These are phyloP conservation scores for Apotomis capreana DNA, from an alignment of 2,888 invertebrate genomes.

Conservation along the genomic window DNA sequence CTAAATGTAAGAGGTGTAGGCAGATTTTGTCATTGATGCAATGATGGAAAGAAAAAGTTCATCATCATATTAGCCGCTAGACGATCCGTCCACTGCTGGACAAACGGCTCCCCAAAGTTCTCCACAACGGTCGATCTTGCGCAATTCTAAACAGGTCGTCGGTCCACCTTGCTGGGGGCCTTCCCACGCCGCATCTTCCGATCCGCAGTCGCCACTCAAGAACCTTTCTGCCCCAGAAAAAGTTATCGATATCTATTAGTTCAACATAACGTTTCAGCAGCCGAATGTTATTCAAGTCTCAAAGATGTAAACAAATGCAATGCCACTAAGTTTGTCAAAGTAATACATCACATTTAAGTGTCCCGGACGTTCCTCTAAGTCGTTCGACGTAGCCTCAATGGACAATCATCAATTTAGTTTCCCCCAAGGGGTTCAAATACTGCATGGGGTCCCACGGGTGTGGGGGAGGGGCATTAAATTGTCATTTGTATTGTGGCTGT, in stretches of 20 bases:
- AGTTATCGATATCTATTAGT: not conserved
- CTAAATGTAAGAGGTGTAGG: too few species aligned
- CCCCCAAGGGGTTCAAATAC: conserved; percentile 36
- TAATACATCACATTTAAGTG: conserved; percentile 38
- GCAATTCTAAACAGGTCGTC: too few species aligned
- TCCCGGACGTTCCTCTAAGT: conserved; percentile 35
- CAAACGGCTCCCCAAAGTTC: too few species aligned
- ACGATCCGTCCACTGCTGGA: too few species aligned
- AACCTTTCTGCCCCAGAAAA: too few species aligned
- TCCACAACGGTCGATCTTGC: too few species aligned
- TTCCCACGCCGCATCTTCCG: too few species aligned
- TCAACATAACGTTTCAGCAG: not conserved
- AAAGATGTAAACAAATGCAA: not conserved
- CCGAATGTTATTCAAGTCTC: not conserved
- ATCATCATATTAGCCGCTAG: too few species aligned
- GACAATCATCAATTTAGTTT: conserved; percentile 41
- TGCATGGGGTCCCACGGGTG: conserved; percentile 36
- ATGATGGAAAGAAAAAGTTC: too few species aligned
- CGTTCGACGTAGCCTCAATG: conserved; percentile 33
- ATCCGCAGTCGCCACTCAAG: too few species aligned
- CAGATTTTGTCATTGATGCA: too few species aligned
- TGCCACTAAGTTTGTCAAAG: conserved; percentile 11
- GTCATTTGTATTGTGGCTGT: conserved; percentile 58
- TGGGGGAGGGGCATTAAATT: conserved; percentile 56
- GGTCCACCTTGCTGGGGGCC: too few species aligned